Evolutionary conservation across 2,113 vertebrate genomes (phyloP).

Genomic region (Nyctibius bracteatus): DNA sequence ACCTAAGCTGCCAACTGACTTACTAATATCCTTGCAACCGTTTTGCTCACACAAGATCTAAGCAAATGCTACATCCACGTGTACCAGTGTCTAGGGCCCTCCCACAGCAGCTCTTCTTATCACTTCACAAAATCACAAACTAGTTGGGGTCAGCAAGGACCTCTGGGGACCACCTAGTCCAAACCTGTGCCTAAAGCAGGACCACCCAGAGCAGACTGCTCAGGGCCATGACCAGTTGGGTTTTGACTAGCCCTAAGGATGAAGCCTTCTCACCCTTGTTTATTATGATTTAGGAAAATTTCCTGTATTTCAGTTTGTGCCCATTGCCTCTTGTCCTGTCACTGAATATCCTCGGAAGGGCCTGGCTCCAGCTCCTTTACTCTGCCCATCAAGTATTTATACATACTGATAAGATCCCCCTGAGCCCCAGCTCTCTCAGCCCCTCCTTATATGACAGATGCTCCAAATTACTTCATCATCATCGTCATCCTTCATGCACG

Average conservation of each 20-base stretch:
- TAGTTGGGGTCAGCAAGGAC: background rate
- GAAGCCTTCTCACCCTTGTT: background rate
- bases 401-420: background rate
- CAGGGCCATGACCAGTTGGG: rapidly evolving
- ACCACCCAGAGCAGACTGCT: background rate
- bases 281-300: background rate
- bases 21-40: background rate
- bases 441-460: background rate
- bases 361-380: background rate
- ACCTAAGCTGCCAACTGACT: background rate
- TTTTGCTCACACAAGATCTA: background rate
- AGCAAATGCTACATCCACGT: background rate
- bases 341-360: background rate
- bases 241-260: background rate
- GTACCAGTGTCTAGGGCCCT: background rate
- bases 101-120: background rate
- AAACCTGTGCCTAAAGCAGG: background rate
- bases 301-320: background rate
- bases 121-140: background rate
- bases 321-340: background rate
- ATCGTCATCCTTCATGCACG: background rate
- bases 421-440: background rate
- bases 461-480: background rate
- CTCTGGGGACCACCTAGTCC: background rate
- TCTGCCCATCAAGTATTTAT: background rate